phyloP scores from a whole-genome alignment of 2,797 vertebrate genomes.

The Artibeus lituratus region DNA sequence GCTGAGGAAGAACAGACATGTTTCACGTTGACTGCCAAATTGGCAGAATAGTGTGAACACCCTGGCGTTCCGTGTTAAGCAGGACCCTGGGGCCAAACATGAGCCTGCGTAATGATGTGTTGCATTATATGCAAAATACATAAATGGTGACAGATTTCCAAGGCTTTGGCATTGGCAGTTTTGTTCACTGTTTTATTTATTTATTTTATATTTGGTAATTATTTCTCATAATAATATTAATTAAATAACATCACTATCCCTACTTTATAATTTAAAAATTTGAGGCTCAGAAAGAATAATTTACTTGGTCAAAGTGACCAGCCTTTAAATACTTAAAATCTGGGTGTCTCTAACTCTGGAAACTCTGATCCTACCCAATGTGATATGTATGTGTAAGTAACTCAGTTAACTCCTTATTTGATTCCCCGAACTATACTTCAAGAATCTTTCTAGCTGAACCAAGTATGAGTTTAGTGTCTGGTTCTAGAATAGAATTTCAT shows the following conservation, averaged over 20 bases:
- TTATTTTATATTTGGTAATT: background rate
- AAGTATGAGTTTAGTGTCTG: background rate
- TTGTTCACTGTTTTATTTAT: background rate
- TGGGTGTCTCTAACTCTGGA: background rate
- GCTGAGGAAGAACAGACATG: background rate
- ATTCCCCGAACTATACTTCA: background rate
- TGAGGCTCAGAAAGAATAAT: background rate
- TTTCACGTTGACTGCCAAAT: background rate
- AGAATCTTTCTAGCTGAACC: background rate
- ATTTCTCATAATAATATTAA: background rate
- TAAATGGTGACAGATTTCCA: background rate
- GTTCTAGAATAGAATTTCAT: background rate
- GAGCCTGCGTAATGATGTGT: background rate
- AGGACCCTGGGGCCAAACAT: background rate
- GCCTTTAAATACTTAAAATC: background rate
- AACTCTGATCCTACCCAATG: background rate
- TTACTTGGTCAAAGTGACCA: background rate
- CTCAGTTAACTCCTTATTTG: background rate
- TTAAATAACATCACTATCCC: background rate
- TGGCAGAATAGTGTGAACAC: background rate
- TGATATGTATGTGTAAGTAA: background rate
- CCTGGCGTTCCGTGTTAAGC: background rate
- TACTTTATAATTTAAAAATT: constrained; percentile 1
- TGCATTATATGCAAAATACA: background rate
- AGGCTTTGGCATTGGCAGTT: background rate